Conservation (phyloP, 2,797 vertebrate species). For the Erpetoichthys calabaricus region DNA sequence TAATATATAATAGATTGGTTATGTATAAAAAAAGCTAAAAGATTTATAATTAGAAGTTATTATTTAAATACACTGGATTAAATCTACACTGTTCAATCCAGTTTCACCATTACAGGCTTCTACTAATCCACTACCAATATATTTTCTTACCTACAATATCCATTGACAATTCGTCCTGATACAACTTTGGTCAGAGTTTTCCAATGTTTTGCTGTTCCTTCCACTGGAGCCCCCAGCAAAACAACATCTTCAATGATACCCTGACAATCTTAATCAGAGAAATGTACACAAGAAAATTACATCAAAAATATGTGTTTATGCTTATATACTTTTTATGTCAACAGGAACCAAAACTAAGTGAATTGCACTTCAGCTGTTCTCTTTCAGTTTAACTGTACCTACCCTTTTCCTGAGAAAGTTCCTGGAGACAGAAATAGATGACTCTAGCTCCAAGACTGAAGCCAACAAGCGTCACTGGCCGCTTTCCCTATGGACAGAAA, state of each 20-base stretch:
- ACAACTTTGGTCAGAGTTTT: conserved; percentile 66
- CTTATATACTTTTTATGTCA: too few relatives aligned
- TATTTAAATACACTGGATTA: not conserved
- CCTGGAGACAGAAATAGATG: conserved; percentile 92
- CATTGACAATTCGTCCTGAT: conserved; percentile 82
- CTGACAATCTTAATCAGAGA: conserved; percentile 51
- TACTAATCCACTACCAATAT: not conserved
- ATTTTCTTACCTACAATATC: conserved; percentile 74
- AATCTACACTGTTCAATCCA: not conserved
- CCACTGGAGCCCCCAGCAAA: conserved; percentile 82
- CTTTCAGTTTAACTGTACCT: conserved; percentile 2
- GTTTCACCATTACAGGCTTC: conserved; percentile 4
- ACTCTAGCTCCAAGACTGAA: conserved; percentile 94
- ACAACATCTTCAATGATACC: conserved; percentile 84
- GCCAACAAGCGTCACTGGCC: conserved; percentile 85
- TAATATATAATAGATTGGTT: too few relatives aligned
- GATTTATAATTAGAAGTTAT: not conserved
- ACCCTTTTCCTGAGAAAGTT: conserved; percentile 87
- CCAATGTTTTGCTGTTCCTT: conserved; percentile 81
- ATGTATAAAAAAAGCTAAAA: too few relatives aligned
- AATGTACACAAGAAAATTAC: conserved; percentile 7
- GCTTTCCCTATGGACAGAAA: conserved; percentile 55
- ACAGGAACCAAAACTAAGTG: too few relatives aligned
- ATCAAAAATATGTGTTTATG: not conserved
- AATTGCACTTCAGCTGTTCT: too few relatives aligned